Evolutionary conservation across 2,888 invertebrate species (phyloP), one percentile per base, ranked within the genome.

Genomic region (Rutpela maculata): DNA sequence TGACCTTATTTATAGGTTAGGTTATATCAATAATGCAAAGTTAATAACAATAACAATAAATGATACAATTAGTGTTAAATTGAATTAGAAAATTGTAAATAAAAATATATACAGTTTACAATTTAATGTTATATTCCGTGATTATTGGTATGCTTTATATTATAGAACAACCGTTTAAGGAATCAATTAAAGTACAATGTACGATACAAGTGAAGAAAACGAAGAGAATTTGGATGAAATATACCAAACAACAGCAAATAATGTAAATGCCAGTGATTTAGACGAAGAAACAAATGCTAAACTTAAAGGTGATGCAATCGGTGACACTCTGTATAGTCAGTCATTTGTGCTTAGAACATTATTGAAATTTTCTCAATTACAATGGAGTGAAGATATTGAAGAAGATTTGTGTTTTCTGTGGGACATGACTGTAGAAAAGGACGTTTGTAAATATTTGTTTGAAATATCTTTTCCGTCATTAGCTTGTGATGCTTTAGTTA

Each of bases 341-440:
- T 91, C 94, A 38, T 95, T 94, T 87, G 94, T 95, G 11, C 89
- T 95, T 31, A 93, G 93, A 88, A 93, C 94, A 18, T 87, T 95
- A 18, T 88, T 95, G 75, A 93, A 93, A 87, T 89, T 95, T 15
- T 90, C 91, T 60, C 91, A 93, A 70, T 91, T 92, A 81, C 89
- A 93, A 60, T 92, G 92, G 87, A 91, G 91, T 72, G 91, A 92
- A 76, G 90, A 93, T 0, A 90, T 95, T 66, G 96, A 96, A 90
- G 92, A 92, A 26, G 94, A 96, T 85, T 90, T 96, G 55, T 95
- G 95, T 85, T 93, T 93, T 7, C 88, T 97, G 0, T 97, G 97
- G 97, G 96, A 97, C 83, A 96, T 96, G 95, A 95, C 96, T 0
- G 91, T 94, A 0, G 95, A 96, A 82, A 92, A 92, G 80, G 96